These are phyloP conservation scores for Caenorhabditis doughertyi DNA, from an alignment of 2,888 invertebrate species.

Conservation along the genomic window DNA sequence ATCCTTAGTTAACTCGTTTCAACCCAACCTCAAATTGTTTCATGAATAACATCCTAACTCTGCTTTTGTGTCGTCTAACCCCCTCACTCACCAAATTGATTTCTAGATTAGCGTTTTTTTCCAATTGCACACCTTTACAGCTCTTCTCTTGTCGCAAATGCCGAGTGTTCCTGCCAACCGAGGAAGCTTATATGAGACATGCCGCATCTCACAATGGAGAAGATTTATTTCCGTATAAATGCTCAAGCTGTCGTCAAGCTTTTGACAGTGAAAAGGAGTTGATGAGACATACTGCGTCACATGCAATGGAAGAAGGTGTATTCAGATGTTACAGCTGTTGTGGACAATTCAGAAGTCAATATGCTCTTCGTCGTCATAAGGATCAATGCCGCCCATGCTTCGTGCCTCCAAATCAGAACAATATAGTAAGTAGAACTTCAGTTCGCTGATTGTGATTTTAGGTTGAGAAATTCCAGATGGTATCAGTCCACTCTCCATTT, in stretches of 20 bases:
- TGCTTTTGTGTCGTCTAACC: conserved; percentile 18
- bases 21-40: too few relatives aligned
- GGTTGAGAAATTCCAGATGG: conserved; percentile 66
- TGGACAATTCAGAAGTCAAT: conserved; percentile 72
- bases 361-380: conserved; percentile 80
- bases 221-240: conserved; percentile 73
- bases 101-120: conserved; percentile 20
- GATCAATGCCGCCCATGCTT: conserved; percentile 80
- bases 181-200: conserved; percentile 79
- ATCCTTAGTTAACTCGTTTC: too few relatives aligned
- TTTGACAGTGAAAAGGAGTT: conserved; percentile 77
- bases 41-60: background rate
- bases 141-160: conserved; percentile 81
- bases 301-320: conserved; percentile 72
- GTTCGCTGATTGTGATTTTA: background rate
- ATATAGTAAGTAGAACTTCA: conserved; percentile 56
- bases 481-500: conserved; percentile 67
- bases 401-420: conserved; percentile 65
- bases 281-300: conserved; percentile 71
- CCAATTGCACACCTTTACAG: conserved; percentile 54
- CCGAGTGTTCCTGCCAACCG: conserved; percentile 78
- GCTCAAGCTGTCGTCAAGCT: conserved; percentile 65
- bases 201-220: conserved; percentile 78
- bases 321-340: conserved; percentile 78
- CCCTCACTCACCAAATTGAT: conserved; percentile 1